phyloP scores from a whole-genome alignment of 2,797 vertebrate species.

The Falco peregrinus region DNA sequence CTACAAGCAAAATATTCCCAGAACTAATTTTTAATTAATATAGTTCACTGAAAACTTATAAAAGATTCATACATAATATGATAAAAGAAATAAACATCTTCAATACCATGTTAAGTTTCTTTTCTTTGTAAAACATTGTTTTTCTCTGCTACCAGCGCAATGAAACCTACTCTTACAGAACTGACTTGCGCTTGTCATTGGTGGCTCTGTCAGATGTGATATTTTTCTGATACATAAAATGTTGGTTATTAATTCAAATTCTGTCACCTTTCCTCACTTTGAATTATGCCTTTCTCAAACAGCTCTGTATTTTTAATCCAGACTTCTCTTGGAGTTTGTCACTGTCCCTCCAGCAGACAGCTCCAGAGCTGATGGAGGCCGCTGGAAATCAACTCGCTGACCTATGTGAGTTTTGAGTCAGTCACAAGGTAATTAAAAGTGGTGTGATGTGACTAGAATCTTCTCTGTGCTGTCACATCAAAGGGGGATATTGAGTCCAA shows the following conservation, averaged over 20 bases:
- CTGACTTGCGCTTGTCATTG: constrained; percentile 24
- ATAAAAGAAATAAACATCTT: constrained; percentile 75
- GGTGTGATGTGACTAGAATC: background rate
- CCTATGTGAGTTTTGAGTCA: background rate
- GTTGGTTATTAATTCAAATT: background rate
- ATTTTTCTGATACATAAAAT: background rate
- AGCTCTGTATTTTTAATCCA: rapidly evolving
- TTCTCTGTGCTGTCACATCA: background rate
- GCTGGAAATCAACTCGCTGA: background rate
- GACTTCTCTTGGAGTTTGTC: background rate
- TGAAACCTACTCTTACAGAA: background rate
- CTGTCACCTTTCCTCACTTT: background rate
- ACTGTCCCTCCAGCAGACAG: background rate
- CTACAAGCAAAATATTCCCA: constrained; percentile 74
- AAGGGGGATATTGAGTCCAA: rapidly evolving
- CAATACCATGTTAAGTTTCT: constrained; percentile 65
- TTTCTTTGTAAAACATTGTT: constrained; percentile 50
- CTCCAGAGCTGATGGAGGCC: background rate
- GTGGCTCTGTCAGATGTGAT: constrained; percentile 27
- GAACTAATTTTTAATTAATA: constrained; percentile 77
- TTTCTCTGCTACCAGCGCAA: constrained; percentile 12
- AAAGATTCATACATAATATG: constrained; percentile 73
- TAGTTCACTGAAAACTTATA: constrained; percentile 73
- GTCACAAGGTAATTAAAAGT: background rate
- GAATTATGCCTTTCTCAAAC: background rate